Evolutionary conservation across 2,113 vertebrate species (phyloP).

Genomic region (Marmota flaviventris): DNA sequence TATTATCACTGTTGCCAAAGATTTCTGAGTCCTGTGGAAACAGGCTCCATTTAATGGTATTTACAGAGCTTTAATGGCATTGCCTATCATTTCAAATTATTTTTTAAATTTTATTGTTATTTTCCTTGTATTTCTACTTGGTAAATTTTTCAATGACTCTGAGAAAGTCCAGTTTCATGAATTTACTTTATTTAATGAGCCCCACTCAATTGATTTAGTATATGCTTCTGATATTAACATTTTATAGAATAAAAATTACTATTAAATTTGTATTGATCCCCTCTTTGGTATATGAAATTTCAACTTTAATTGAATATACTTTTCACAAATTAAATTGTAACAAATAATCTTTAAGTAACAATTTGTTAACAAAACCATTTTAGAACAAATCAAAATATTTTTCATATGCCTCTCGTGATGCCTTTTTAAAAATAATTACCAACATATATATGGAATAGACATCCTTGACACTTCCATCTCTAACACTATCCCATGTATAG

Average conservation of each 20-base stretch:
- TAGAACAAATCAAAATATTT: conserved; percentile 29
- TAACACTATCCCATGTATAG: neutral
- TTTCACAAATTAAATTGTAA: conserved; percentile 13
- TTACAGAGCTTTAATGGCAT: neutral
- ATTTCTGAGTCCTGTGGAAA: neutral
- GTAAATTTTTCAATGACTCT: neutral
- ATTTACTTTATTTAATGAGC: neutral
- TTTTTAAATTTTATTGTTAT: conserved; percentile 11
- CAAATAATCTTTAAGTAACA: neutral
- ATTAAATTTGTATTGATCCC: neutral
- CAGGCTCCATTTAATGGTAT: neutral
- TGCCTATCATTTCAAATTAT: conserved; percentile 47
- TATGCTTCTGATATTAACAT: neutral
- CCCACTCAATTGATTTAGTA: neutral
- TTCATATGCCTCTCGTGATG: neutral
- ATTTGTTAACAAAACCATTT: neutral
- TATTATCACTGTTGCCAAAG: neutral
- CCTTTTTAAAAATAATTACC: neutral
- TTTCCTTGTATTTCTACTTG: neutral
- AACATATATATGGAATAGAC: neutral
- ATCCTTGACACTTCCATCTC: neutral
- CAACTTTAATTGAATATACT: conserved; percentile 28
- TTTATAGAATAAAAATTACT: neutral
- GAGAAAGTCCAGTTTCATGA: neutral
- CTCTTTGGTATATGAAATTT: neutral